Base-by-base conservation (phyloP, 2,113 vertebrate genomes). In the Cyanoderma ruficeps region DNA sequence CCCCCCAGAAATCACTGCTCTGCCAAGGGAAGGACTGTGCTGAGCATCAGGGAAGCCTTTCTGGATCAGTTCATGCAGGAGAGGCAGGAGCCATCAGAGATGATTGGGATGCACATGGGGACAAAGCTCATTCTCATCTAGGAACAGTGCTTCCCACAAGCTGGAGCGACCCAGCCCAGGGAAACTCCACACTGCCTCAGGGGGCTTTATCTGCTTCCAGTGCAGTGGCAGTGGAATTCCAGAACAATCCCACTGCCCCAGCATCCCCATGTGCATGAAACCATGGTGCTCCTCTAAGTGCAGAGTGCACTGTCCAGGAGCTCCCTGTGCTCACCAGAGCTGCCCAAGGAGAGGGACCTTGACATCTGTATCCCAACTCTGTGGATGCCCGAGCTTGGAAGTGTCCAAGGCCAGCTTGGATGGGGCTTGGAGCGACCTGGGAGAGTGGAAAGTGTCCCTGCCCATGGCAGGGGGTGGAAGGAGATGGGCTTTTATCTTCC, bases 191-290 rank as follows among this genome's bases (percentile, higher is more conserved):
- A 21, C 8, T n/a, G n/a, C 15, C 27, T n/a, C 70, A n/a, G 0
- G 0, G 60, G 33, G 35, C 28, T 83, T 17, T 3, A 35, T 27
- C 59, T 90, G 56, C 61, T 25, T 22, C 65, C 35, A 35, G 8
- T 6, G 44, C 9, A 1, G n/a, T 2, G 21, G 14, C 28, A 27
- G 3, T 41, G 60, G 52, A 13, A 35, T 2, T 15, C 5, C n/a
- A 87, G 53, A 52, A n/a, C 65, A 75, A 63, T 6, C 35, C 71
- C 33, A 67, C 9, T 27, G 50, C 49, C 10, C 65, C 88, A 82
- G 59, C 31, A 77, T 4, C 23, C 47, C 25, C 1, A 1, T 3
- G 30, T 1, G 21, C 24, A 18, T 0, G 7, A 39, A 56, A 49
- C 11, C n/a, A 69, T 52, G 37, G 20, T 11, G 35, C 18, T 68